A percentile compares a stretch with the other conserved stretches of the same genome.
phyloP scores from a whole-genome alignment of 2,113 vertebrate species.

The Ariopsis seemanni region DNA sequence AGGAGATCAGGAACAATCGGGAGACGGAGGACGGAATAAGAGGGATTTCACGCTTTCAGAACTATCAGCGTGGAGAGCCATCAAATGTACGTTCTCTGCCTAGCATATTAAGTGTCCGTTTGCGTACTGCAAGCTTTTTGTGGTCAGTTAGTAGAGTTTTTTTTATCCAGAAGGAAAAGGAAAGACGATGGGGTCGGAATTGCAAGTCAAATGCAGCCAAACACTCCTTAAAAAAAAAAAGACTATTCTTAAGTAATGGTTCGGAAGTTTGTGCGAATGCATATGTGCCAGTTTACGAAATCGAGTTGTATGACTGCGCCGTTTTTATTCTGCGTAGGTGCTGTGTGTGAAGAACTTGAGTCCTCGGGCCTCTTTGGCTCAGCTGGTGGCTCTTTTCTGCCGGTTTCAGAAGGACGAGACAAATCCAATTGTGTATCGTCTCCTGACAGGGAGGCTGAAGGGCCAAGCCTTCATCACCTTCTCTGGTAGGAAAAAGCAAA shows the following conservation, averaged over 20 bases:
- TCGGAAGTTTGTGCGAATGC: no score
- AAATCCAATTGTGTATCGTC: conserved; percentile 76
- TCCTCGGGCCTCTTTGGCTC: conserved; percentile 75
- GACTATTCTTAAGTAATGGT: no score
- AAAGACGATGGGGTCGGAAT: no score
- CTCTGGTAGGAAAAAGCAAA: conserved; percentile 69
- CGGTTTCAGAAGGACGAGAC: conserved; percentile 78
- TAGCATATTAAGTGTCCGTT: no score
- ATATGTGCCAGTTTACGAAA: not conserved
- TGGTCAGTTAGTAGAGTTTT: no score
- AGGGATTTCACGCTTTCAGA: conserved; percentile 81
- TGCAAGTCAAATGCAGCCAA: no score
- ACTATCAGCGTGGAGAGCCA: conserved; percentile 83
- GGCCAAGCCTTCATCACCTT: conserved; percentile 93
- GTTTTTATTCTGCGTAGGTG: conserved; percentile 68
- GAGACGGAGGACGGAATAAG: conserved; percentile 82
- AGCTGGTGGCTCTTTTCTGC: conserved; percentile 89
- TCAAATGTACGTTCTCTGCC: conserved; percentile 73
- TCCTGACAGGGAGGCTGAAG: conserved; percentile 87
- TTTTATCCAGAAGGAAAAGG: no score
- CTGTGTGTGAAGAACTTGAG: conserved; percentile 90
- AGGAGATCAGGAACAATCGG: conserved; percentile 82
- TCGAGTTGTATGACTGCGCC: not conserved
- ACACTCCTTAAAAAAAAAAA: no score
- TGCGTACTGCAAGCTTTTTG: no score